A percentile compares a stretch with the other conserved stretches of the same genome.
Conservation (phyloP, 2,797 vertebrate species). For the Ptychobarbus kaznakovi region DNA sequence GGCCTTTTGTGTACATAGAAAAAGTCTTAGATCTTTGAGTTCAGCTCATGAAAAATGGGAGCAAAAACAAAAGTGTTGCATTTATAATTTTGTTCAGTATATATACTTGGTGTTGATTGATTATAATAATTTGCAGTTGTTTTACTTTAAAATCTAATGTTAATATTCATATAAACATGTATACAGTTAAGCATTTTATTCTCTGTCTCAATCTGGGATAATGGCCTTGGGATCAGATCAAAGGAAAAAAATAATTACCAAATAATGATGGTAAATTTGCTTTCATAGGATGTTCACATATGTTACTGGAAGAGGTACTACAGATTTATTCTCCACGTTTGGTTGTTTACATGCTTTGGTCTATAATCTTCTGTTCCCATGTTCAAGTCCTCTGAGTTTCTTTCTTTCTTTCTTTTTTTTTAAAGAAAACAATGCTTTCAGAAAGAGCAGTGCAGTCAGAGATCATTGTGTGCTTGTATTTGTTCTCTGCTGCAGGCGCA, state of each 20-base stretch:
- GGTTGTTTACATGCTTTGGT: neutral
- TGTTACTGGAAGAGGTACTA: neutral
- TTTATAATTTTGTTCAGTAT: no score
- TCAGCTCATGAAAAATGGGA: no score
- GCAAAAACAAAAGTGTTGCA: no score
- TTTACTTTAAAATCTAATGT: no score
- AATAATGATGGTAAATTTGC: constrained; percentile 58
- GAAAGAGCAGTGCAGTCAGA: neutral
- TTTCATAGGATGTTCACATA: neutral
- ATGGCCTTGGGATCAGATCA: neutral
- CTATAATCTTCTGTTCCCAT: neutral
- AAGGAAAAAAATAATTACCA: neutral
- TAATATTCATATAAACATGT: neutral
- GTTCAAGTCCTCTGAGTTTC: neutral
- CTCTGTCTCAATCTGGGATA: neutral
- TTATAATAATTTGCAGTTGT: no score
- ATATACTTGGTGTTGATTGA: no score
- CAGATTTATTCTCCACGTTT: neutral
- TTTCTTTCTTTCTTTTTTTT: neutral
- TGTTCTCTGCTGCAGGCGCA: neutral
- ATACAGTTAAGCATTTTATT: neutral
- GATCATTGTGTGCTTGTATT: neutral
- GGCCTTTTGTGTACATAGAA: no score
- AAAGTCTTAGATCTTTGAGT: no score
- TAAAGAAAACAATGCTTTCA: neutral